These are phyloP conservation scores for Cassiopea andromeda DNA, from an alignment of 30 jellyfish, hydroid and myxozoan species.

Conservation along the genomic window DNA sequence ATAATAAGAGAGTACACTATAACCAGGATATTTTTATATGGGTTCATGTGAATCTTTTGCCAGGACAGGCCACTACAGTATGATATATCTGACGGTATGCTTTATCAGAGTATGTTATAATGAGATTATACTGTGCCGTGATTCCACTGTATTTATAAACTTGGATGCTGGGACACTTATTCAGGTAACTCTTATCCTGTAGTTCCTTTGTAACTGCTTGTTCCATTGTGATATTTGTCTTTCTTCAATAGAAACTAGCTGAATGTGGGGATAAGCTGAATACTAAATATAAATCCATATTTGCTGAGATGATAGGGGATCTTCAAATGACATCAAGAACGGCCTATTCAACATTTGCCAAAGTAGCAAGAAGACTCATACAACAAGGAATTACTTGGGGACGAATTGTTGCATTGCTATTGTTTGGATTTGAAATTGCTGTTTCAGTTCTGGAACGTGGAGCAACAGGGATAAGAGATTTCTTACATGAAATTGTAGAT, in stretches of 20 bases:
- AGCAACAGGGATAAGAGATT: slow-evolving; percentile 61
- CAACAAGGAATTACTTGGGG: slow-evolving; percentile 94
- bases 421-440: slow-evolving; percentile 96
- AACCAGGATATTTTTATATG: not conserved
- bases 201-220: not conserved
- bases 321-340: slow-evolving; percentile 78
- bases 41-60: not conserved
- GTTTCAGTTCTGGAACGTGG: slow-evolving; percentile 69
- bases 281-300: slow-evolving; percentile 48
- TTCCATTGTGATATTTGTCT: not conserved
- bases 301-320: slow-evolving; percentile 60
- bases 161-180: not conserved
- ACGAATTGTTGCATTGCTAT: slow-evolving; percentile 82
- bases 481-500: slow-evolving; percentile 68
- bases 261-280: slow-evolving; percentile 72
- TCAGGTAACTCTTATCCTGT: not conserved
- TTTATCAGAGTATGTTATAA: too few species aligned
- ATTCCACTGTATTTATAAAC: too few species aligned
- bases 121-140: too few species aligned
- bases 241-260: slow-evolving; percentile 54
- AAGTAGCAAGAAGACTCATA: slow-evolving; percentile 79
- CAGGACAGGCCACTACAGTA: not conserved
- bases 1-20: not conserved
- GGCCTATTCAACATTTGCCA: slow-evolving; percentile 85
- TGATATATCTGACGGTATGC: not conserved